Base-by-base conservation (phyloP, 64 coral and sea anemone genomes). In the Astreopora myriophthalma region DNA sequence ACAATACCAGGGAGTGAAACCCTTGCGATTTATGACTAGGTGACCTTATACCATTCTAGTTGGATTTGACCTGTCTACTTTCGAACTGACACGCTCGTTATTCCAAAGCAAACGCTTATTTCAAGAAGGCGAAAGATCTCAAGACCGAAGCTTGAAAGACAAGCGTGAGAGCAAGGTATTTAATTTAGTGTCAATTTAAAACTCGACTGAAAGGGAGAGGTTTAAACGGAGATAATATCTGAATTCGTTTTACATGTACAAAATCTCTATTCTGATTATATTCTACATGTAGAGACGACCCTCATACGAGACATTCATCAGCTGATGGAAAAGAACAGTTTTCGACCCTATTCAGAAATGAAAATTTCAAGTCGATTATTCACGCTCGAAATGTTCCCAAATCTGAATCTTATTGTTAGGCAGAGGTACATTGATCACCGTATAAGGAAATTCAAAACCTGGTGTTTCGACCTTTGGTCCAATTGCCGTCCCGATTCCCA, bases 1-100 rank as follows among this genome's bases (percentile, higher is more conserved):
- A 63, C 32, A 82, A 57, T 25, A 32, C 36, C 29, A 24, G 79
- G 79, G 79, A 82, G 79, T 63, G 79, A 20, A 63, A 24, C 19
- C 5, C 75, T 49, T 12, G 6, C 75, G 75, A 0, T 26, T 6
- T 0, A 23, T 64, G 20, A 17, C 40, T 51, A 30, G 42, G 31
- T 31, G 23, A 52, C 24, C 10, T 77, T 49, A 24, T 13, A 2
- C 36, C 27, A 20, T 28, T 38, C 20, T 66, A 66, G 69, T 13
- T 29, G 19, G 9, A 30, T 77, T 75, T 46, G 19, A 75, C 2
- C n/a, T 25, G 17, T 8, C 1, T n/a, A 11, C 24, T 75, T 44
- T 42, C 71, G 6, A 4, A n/a, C n/a, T n/a, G n/a, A n/a, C 14
- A 19, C 2, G 20, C 69, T 13, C 17, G 3, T 16, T 73, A 5